Percentiles rank a stretch among this genome's conserved stretches.
phyloP scores from a whole-genome alignment of 2,888 invertebrate genomes.

The Nesidiocoris tenuis region DNA sequence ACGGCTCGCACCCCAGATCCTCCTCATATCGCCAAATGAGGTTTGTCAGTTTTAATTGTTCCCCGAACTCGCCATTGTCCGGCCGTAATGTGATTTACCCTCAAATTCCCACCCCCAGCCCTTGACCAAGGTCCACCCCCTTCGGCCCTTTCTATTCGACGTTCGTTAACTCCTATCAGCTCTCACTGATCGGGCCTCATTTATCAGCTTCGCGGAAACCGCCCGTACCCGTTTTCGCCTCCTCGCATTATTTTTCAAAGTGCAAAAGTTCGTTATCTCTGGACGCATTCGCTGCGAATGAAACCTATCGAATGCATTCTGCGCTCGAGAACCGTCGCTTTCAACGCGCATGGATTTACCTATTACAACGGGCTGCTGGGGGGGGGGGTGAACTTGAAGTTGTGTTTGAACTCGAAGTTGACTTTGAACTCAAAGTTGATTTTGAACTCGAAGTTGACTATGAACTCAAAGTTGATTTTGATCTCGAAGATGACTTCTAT shows the following conservation, averaged over 20 bases:
- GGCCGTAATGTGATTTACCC: conserved; percentile 39
- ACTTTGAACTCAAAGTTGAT: too few species aligned
- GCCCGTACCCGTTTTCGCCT: not conserved
- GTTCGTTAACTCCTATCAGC: not conserved
- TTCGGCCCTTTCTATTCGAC: not conserved
- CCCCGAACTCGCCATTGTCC: conserved; percentile 12
- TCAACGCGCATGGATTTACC: too few species aligned
- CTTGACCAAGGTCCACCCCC: not conserved
- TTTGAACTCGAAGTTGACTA: too few species aligned
- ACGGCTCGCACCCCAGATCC: conserved; percentile 10
- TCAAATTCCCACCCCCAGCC: not conserved
- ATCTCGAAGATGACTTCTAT: too few species aligned
- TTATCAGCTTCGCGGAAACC: not conserved
- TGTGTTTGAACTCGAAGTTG: too few species aligned
- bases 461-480: too few species aligned
- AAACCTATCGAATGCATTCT: too few species aligned
- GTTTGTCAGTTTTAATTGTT: conserved; percentile 43
- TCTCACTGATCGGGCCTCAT: not conserved
- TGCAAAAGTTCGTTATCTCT: not conserved
- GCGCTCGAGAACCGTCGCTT: too few species aligned
- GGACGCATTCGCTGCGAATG: too few species aligned
- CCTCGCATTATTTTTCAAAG: not conserved
- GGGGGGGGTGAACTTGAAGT: too few species aligned
- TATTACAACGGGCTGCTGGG: too few species aligned
- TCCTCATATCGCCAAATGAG: conserved; percentile 28